Evolutionary conservation across 2,888 invertebrate species (phyloP).

Genomic region (Apotomis betuletana): DNA sequence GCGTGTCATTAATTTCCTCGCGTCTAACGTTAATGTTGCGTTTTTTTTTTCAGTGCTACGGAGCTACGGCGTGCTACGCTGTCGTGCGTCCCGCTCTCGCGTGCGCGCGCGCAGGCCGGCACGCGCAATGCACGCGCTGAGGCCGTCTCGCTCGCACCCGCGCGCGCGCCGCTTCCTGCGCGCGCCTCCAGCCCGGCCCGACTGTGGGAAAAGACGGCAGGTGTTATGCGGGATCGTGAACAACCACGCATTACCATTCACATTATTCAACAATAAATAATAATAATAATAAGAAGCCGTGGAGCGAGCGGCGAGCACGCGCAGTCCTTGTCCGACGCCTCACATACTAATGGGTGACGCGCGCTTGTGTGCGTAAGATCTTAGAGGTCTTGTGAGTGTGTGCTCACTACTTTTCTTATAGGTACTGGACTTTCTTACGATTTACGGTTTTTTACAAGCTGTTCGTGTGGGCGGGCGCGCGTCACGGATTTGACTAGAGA

Average conservation of each 20-base stretch:
- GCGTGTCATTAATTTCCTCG: slow-evolving; percentile 54
- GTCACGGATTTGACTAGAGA: slow-evolving; percentile 71
- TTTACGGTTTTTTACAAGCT: slow-evolving; percentile 60
- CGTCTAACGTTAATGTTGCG: slow-evolving; percentile 46
- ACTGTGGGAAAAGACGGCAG: slow-evolving; percentile 85
- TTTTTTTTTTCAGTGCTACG: slow-evolving; percentile 56
- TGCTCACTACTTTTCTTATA: slow-evolving; percentile 41
- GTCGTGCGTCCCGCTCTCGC: slow-evolving; percentile 61
- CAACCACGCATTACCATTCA: slow-evolving; percentile 84
- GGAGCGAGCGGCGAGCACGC: slow-evolving; percentile 82
- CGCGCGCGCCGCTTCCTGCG: slow-evolving; percentile 69
- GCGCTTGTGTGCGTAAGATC: slow-evolving; percentile 62
- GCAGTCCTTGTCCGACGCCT: slow-evolving; percentile 67
- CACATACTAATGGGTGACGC: slow-evolving; percentile 73
- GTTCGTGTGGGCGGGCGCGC: slow-evolving; percentile 79
- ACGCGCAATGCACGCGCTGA: slow-evolving; percentile 57
- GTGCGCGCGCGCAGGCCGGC: slow-evolving; percentile 67
- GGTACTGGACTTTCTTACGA: slow-evolving; percentile 57
- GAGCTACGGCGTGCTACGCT: slow-evolving; percentile 55
- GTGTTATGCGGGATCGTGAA: slow-evolving; percentile 85
- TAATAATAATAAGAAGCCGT: slow-evolving; percentile 83
- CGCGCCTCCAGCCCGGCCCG: slow-evolving; percentile 75
- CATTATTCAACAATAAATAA: slow-evolving; percentile 84
- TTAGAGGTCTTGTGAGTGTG: slow-evolving; percentile 52
- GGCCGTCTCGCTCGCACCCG: slow-evolving; percentile 68